Evolutionary conservation across 2,113 vertebrate genomes (phyloP).

Genomic region (Xerus inauris): DNA sequence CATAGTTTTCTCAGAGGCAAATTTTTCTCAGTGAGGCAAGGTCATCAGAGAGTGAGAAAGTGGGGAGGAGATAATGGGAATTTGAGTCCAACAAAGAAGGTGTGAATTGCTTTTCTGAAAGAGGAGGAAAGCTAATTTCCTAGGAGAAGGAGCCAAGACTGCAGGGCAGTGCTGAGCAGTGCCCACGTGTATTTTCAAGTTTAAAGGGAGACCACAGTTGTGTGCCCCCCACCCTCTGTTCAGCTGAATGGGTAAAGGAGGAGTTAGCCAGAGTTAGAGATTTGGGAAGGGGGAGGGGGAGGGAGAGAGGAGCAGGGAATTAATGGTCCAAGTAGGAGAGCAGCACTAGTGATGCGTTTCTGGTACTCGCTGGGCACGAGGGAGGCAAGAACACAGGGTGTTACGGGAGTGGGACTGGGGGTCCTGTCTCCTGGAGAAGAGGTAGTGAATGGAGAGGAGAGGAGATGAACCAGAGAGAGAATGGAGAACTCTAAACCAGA

Average conservation of each 20-base stretch:
- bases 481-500: background rate
- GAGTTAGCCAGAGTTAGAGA: background rate
- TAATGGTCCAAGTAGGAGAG: background rate
- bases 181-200: constrained; percentile 31
- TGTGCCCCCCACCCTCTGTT: background rate
- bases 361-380: background rate
- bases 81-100: constrained; percentile 43
- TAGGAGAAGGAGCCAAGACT: background rate
- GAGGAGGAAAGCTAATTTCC: constrained; percentile 59
- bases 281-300: background rate
- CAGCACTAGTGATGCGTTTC: background rate
- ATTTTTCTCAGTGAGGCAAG: background rate
- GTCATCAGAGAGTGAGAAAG: constrained; percentile 22
- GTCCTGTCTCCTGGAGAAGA: background rate
- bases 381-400: background rate
- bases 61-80: constrained; percentile 63
- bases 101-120: constrained; percentile 74
- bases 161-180: background rate
- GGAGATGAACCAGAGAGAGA: background rate
- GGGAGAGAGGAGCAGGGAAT: background rate
- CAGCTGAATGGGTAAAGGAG: background rate
- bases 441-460: too few relatives aligned
- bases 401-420: background rate
- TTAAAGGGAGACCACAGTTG: background rate
- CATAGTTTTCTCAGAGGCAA: constrained; percentile 39